A percentile compares a stretch with the other conserved stretches of the same genome.
phyloP scores from a whole-genome alignment of 2,113 vertebrate species.

The Callospermophilus lateralis region DNA sequence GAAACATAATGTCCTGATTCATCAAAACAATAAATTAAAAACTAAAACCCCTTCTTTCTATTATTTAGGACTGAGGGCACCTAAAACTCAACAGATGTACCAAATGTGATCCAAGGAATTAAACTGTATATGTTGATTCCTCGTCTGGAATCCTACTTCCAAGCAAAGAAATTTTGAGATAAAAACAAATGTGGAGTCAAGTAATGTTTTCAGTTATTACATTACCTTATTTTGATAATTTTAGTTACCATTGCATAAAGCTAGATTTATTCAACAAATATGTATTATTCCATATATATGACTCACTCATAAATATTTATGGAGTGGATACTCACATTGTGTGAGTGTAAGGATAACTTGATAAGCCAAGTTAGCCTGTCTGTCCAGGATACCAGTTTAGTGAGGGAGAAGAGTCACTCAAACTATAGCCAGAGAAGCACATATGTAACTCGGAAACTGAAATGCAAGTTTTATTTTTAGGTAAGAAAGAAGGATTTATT shows the following conservation, averaged over 20 bases:
- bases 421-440: not conserved
- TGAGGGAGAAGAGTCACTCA: not conserved
- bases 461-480: not conserved
- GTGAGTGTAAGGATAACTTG: not conserved
- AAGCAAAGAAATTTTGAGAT: slow-evolving; percentile 21
- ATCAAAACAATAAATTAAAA: slow-evolving; percentile 2
- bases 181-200: not conserved
- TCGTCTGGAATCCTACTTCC: not conserved
- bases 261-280: not conserved
- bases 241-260: not conserved
- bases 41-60: not conserved
- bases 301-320: not conserved
- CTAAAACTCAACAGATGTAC: not conserved
- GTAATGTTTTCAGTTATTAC: not conserved
- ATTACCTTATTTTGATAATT: slow-evolving; percentile 4
- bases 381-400: not conserved
- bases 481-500: not conserved
- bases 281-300: not conserved
- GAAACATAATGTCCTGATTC: not conserved
- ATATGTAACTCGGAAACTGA: not conserved
- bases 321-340: not conserved
- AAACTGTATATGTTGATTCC: not conserved
- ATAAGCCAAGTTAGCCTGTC: not conserved
- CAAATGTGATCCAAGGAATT: not conserved
- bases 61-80: slow-evolving; percentile 18